These are phyloP conservation scores for Tamias sibiricus DNA, from an alignment of 2,113 vertebrate species.

Conservation along the genomic window DNA sequence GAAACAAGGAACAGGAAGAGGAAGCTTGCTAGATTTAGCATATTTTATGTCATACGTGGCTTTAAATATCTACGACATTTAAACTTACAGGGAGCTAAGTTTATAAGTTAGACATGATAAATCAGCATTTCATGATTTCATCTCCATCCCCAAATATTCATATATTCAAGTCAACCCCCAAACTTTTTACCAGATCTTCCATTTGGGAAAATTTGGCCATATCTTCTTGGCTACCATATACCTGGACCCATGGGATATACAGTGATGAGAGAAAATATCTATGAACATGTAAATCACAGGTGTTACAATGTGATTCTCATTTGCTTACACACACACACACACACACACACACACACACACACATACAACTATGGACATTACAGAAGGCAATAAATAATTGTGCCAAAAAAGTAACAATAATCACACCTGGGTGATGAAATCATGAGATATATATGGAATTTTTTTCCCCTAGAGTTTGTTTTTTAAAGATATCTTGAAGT, in stretches of 20 bases:
- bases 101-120: constrained; percentile 31
- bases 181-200: not conserved
- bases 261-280: not conserved
- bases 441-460: not conserved
- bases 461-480: not conserved
- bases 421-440: not conserved
- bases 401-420: constrained; percentile 26
- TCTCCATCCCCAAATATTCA: not conserved
- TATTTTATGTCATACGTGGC: too few relatives aligned
- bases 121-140: constrained; percentile 20
- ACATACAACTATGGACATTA: not conserved
- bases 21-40: not conserved
- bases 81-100: not conserved
- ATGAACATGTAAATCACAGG: too few relatives aligned
- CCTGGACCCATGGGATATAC: not conserved
- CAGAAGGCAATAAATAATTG: not conserved
- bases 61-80: not conserved
- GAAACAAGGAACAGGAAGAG: not conserved
- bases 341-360: too few relatives aligned
- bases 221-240: not conserved
- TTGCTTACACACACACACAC: not conserved
- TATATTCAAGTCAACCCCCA: not conserved
- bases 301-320: not conserved
- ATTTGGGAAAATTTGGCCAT: not conserved
- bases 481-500: not conserved